These are phyloP conservation scores for Palythoa caribaeorum DNA, from an alignment of 92 coral and sea anemone genomes.

Conservation along the genomic window DNA sequence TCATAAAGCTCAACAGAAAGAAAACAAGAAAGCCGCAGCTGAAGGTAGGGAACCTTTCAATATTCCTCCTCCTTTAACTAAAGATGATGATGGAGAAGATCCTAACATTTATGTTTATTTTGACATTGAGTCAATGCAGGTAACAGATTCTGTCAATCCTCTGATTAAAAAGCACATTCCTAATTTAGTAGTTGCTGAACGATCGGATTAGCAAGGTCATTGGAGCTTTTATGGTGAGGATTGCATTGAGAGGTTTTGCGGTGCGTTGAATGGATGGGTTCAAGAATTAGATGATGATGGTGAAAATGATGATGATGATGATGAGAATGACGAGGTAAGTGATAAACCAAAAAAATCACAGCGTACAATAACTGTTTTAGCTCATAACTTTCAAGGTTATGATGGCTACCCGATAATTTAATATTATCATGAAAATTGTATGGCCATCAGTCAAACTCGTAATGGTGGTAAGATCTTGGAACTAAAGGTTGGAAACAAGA, in stretches of 20 bases:
- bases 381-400: neutral
- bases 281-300: neutral
- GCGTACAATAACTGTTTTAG: neutral
- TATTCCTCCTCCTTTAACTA: neutral
- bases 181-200: neutral
- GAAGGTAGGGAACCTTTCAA: neutral
- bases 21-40: neutral
- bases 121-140: neutral
- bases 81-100: neutral
- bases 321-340: too few relatives aligned
- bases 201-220: neutral
- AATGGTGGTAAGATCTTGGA: neutral
- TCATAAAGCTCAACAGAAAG: neutral
- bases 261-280: neutral
- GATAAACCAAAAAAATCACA: neutral
- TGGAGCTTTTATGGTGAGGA: neutral
- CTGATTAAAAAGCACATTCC: neutral
- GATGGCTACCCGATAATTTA: neutral
- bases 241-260: neutral
- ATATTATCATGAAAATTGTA: neutral
- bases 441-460: neutral
- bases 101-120: neutral
- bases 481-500: neutral
- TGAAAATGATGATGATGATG: too few relatives aligned
- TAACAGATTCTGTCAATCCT: too few relatives aligned